Evolutionary conservation across 2,888 invertebrate species (phyloP).

Genomic region (Liposcelis brunnea): DNA sequence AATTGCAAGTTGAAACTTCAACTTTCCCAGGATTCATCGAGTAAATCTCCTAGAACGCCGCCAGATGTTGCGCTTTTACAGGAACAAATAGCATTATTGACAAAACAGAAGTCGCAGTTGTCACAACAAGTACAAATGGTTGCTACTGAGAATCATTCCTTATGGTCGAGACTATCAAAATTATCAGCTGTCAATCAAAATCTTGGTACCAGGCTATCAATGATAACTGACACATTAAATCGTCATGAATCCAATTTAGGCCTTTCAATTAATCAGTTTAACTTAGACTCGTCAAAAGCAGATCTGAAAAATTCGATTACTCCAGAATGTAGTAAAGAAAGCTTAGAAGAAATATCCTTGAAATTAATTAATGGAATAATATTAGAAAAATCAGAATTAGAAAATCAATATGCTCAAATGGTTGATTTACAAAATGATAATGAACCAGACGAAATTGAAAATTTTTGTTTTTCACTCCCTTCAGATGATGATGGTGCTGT

Average conservation of each 20-base stretch:
- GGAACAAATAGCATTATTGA: slow-evolving; percentile 45
- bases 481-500: slow-evolving; percentile 14
- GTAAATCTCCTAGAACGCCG: neutral
- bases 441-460: slow-evolving; percentile 21
- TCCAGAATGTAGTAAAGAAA: slow-evolving; percentile 36
- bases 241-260: slow-evolving; percentile 22
- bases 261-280: neutral
- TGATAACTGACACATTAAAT: slow-evolving; percentile 32
- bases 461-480: slow-evolving; percentile 13
- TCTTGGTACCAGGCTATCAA: slow-evolving; percentile 31
- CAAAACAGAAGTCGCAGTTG: slow-evolving; percentile 55
- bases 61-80: slow-evolving; percentile 33
- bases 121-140: slow-evolving; percentile 62
- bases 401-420: slow-evolving; percentile 38
- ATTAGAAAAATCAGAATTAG: slow-evolving; percentile 47
- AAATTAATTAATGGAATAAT: slow-evolving; percentile 48
- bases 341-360: slow-evolving; percentile 58
- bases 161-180: slow-evolving; percentile 53
- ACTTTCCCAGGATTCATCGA: slow-evolving; percentile 19
- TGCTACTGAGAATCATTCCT: slow-evolving; percentile 55
- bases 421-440: neutral
- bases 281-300: no score
- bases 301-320: slow-evolving; percentile 18
- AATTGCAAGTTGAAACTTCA: slow-evolving; percentile 41
- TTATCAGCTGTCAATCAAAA: slow-evolving; percentile 40